Evolutionary conservation across 2,888 invertebrate species (phyloP), one percentile per base, ranked within the genome.

Genomic region (Listrodromus nycthemerus): DNA sequence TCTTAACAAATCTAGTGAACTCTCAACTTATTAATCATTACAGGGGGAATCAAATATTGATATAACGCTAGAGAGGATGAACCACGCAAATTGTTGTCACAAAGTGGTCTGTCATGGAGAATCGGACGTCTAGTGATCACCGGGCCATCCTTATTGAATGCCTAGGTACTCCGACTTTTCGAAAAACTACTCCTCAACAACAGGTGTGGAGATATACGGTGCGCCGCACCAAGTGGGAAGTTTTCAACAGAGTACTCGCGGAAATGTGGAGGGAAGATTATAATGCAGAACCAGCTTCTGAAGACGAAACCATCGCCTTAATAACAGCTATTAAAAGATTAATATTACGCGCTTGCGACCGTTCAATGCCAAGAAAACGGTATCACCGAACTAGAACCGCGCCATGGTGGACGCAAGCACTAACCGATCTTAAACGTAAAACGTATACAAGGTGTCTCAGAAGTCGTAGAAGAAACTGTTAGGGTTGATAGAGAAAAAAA

Each of bases 1-100:
- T 7, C 1, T 67, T 16, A 67, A 67, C n/a, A 27, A 27, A 37
- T 27, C 45, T 7, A 67, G 50, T 8, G 27, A 67, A 67, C 67
- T 8, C n/a, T 1, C 24, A 13, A 67, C 67, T 0, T 67, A 27
- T 7, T 67, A 48, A 4, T 48, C 45, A 6, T 5, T 6, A 7
- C 24, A 30, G 0, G 67, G 67, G 8, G n/a, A 48, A 48, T 48
- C 67, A 0, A 67, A 67, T 7, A 67, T 66, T 13, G 66, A 66
- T 16, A 6, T 66, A 4, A 27, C 67, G 1, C 67, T 48, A 1
- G 67, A 45, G 50, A 50, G 48, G 7, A 45, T 1, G 0, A 66
- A 0, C 10, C 8, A 19, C 13, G 0, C 45, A 45, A 45, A 45
- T n/a, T 1, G 0, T 45, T 5, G 16, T 45, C 3, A 4, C 0